A percentile compares a stretch with the other conserved stretches of the same genome.
These are phyloP conservation scores for Gavialis gangeticus DNA, from an alignment of 2,113 vertebrate genomes.

Conservation along the genomic window DNA sequence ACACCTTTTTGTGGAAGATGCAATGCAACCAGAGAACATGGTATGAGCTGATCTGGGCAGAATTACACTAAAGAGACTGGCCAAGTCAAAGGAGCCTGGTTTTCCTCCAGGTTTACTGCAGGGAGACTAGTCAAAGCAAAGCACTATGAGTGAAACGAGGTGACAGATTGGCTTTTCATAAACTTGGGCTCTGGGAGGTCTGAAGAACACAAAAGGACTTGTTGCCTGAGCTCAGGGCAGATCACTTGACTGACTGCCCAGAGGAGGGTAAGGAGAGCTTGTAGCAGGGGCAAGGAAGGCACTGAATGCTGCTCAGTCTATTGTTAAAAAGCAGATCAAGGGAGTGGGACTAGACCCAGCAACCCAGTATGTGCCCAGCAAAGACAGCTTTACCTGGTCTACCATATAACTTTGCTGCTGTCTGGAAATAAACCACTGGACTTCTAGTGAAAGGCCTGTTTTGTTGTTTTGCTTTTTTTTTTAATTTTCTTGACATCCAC, in stretches of 20 bases:
- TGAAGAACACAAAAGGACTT: background rate
- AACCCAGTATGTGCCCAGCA: too few species aligned
- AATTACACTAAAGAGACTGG: background rate
- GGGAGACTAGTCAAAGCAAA: background rate
- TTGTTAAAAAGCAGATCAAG: too few species aligned
- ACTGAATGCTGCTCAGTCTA: too few species aligned
- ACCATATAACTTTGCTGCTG: too few species aligned
- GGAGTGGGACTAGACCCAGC: too few species aligned
- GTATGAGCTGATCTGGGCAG: too few species aligned
- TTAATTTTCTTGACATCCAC: too few species aligned
- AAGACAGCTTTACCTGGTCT: too few species aligned
- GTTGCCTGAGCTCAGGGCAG: background rate
- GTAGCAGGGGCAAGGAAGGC: background rate
- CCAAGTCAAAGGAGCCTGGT: background rate
- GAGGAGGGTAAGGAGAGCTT: background rate
- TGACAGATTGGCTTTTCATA: background rate
- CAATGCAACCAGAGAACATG: background rate
- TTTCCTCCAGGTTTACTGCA: background rate
- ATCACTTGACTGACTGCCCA: background rate
- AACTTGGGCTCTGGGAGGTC: background rate
- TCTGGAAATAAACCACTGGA: too few species aligned
- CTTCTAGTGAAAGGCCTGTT: too few species aligned
- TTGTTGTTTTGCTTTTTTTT: too few species aligned
- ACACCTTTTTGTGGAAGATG: background rate
- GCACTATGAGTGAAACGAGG: background rate